Base-by-base conservation (phyloP, 2,888 invertebrate genomes). In the Hofmannophila pseudospretella region DNA sequence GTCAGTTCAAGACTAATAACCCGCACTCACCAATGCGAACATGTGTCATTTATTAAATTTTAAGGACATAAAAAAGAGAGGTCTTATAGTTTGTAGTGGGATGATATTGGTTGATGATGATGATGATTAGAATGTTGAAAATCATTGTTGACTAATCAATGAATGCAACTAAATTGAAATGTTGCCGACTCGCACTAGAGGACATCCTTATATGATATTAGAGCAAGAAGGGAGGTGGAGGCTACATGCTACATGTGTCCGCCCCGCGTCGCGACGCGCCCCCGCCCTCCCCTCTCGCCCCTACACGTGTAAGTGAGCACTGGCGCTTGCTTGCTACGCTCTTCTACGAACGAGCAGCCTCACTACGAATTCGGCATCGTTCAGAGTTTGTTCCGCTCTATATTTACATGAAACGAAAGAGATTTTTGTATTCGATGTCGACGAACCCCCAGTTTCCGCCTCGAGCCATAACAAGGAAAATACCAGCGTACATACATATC, bases 391-490 rank as follows among this genome's bases (percentile, higher is more conserved):
- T 76, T 72, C 66, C 66, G 58, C 65, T 67, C 64, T 53, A 62
- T 77, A 79, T 78, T 80, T 73, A 79, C 76, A 78, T 79, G 71
- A 62, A 60, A 62, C 61, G 67, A 67, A 64, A 56, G 63, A 68
- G 59, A 68, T 70, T 74, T 74, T 66, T 62, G 67, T 68, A 62
- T 68, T 67, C 63, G 49, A 52, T 67, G 69, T 71, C 61, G 62
- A 63, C 61, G 65, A 61, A 64, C 58, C 53, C 49, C 54, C 48
- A 43, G 58, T 58, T 69, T 62, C 67, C 62, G 59, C 49, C 57
- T 47, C 43, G 38, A 44, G 42, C 50, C 43, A 55, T 54, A 51
- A 59, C 52, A 57, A 51, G 53, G 47, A 51, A 54, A 19, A 14
- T 36, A 30, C 12, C 26, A 35, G n/a, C n/a, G n/a, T 33, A 22